Evolutionary conservation across 2,797 vertebrate genomes (phyloP), one percentile per base, ranked within the genome.

Genomic region (Fundulus diaphanus): DNA sequence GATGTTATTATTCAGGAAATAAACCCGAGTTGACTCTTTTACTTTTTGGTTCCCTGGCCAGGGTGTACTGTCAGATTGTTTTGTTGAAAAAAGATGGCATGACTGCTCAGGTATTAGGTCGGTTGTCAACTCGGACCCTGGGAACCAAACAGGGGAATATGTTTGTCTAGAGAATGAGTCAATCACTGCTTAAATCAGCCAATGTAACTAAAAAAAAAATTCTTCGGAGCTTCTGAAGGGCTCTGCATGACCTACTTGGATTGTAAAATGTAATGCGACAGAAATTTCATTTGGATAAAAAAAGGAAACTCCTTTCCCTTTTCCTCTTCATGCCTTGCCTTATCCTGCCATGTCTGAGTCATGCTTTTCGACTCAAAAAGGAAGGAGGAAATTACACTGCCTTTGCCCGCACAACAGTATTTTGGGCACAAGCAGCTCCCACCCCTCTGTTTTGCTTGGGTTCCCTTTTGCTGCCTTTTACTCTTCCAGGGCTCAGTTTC

Each of bases 381-480:
- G 35, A 31, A 40, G 84, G 79, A 73, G 81, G 78, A 86, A 71
- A 82, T 87, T 83, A 86, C 82, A 91, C 92, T 92, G 91, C 92
- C 86, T 90, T 93, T 87, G 90, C 91, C 90, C 78, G 8, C 72
- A 76, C 57, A 82, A 85, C 73, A 85, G 74, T 86, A 83, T 86
- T 91, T 82, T 76, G 83, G 85, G 86, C 77, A 82, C 71, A 85
- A 84, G 88, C 85, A 85, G 89, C 88, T 83, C 74, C 72, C 67
- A n/a, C 68, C 81, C 86, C 77, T 82, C 78, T 82, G 24, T 86
- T 86, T 79, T 76, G 82, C 84, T 90, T 85, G 78, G 84, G 88
- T 91, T 88, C 85, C 89, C 82, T 87, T 88, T 87, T 63, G 88
- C 89, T 92, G 91, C 92, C 87, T 92, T 89, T 88, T 86, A 83